These are phyloP conservation scores for Petrocephalus sullivani DNA, from an alignment of 2,797 vertebrate species.

Conservation along the genomic window DNA sequence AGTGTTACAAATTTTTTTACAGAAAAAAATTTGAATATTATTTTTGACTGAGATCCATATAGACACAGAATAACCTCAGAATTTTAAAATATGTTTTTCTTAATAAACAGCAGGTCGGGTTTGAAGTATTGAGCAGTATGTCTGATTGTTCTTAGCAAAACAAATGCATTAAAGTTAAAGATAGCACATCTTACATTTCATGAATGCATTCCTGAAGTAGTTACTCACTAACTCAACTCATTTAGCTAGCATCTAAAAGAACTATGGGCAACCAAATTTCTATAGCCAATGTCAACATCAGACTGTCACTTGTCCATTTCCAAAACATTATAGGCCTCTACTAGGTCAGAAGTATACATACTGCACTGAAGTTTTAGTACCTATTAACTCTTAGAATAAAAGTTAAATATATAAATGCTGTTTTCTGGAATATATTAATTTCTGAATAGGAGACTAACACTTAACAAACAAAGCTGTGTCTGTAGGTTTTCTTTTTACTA, in stretches of 20 bases:
- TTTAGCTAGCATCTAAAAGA: background rate
- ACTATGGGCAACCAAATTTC: background rate
- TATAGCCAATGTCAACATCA: background rate
- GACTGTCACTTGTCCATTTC: background rate
- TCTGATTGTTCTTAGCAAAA: background rate
- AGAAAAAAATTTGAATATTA: background rate
- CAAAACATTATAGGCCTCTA: background rate
- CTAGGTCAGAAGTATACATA: background rate
- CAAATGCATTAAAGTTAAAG: background rate
- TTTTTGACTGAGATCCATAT: background rate
- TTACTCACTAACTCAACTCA: background rate
- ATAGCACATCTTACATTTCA: background rate
- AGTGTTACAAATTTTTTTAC: too few relatives aligned
- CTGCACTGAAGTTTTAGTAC: background rate
- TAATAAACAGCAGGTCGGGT: background rate
- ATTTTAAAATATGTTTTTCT: background rate
- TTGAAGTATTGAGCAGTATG: background rate
- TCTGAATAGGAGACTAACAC: background rate
- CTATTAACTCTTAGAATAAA: background rate
- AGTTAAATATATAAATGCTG: background rate
- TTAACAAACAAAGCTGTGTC: background rate
- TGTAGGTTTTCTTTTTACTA: background rate
- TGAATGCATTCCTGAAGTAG: background rate
- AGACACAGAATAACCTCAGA: background rate
- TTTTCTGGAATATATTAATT: background rate